A percentile compares a stretch with the other conserved stretches of the same genome.
Conservation (phyloP, 2,113 vertebrate species). For the Uria aalge region DNA sequence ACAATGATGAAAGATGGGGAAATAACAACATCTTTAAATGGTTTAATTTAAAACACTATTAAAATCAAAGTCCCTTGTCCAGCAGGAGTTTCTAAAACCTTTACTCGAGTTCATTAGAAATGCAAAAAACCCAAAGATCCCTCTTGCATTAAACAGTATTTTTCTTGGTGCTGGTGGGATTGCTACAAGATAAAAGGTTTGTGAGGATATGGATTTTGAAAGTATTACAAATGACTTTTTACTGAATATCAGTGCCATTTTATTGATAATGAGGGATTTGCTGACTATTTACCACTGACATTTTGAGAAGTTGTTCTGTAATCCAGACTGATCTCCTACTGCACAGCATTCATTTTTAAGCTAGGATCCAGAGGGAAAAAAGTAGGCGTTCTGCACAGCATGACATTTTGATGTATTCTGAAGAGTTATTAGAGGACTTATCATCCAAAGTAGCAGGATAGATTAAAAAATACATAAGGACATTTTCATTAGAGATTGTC, state of each 20-base stretch:
- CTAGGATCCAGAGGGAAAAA: not conserved
- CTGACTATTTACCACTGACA: slow-evolving; percentile 27
- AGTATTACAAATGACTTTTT: slow-evolving; percentile 9
- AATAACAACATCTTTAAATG: not conserved
- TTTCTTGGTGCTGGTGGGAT: not conserved
- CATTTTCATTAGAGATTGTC: not conserved
- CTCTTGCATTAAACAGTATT: not conserved
- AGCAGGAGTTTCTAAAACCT: not conserved
- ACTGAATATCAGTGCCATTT: not conserved
- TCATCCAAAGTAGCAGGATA: not conserved
- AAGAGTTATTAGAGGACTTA: slow-evolving; percentile 26
- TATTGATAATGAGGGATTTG: slow-evolving; percentile 42
- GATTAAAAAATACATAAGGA: slow-evolving; percentile 20
- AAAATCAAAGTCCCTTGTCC: not conserved
- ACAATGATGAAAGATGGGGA: not conserved
- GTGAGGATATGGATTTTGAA: not conserved
- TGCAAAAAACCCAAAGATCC: not conserved
- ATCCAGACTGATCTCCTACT: slow-evolving; percentile 24
- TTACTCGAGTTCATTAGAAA: not conserved
- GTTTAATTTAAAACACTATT: not conserved
- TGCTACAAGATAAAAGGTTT: not conserved
- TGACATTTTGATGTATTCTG: slow-evolving; percentile 13
- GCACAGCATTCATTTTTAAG: not conserved
- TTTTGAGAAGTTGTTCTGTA: slow-evolving; percentile 37
- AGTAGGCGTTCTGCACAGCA: accelerated